phyloP scores from a whole-genome alignment of 2,888 invertebrate species.

The Shargacucullia verbasci region DNA sequence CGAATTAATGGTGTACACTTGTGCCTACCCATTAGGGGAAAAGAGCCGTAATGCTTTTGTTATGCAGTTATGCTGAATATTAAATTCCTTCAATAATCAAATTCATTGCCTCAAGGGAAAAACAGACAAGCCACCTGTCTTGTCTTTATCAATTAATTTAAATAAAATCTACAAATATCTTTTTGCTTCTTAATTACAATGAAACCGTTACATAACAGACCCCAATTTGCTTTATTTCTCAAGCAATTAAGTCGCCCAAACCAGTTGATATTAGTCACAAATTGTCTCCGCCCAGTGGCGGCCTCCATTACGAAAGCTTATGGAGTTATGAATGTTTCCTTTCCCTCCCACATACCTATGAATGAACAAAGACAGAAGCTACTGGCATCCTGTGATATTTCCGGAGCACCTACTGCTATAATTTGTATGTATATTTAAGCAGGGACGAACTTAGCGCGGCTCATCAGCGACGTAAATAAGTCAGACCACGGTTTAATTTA shows the following conservation, averaged over 20 bases:
- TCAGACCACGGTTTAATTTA: neutral
- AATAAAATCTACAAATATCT: conserved; percentile 20
- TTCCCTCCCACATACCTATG: conserved; percentile 45
- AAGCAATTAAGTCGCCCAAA: conserved; percentile 44
- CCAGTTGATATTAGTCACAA: conserved; percentile 11
- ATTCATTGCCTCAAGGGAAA: neutral
- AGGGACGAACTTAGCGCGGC: conserved; percentile 29
- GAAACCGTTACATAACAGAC: conserved; percentile 35
- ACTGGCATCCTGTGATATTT: conserved; percentile 64
- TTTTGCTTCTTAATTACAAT: conserved; percentile 27
- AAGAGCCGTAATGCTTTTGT: no score
- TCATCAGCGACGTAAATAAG: neutral
- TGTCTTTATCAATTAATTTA: conserved; percentile 11
- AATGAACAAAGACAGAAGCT: conserved; percentile 54
- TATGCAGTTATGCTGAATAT: neutral
- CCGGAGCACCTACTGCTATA: conserved; percentile 56
- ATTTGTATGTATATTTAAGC: conserved; percentile 27
- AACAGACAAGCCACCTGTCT: neutral
- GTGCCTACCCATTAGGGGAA: no score
- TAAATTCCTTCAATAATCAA: neutral
- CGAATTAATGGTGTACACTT: no score
- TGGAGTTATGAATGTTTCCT: conserved; percentile 44
- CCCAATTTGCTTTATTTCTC: conserved; percentile 37
- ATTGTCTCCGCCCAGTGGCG: conserved; percentile 14
- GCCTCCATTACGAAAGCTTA: conserved; percentile 30